Evolutionary conservation across 2,113 vertebrate species (phyloP).

Genomic region (Corythoichthys intestinalis): DNA sequence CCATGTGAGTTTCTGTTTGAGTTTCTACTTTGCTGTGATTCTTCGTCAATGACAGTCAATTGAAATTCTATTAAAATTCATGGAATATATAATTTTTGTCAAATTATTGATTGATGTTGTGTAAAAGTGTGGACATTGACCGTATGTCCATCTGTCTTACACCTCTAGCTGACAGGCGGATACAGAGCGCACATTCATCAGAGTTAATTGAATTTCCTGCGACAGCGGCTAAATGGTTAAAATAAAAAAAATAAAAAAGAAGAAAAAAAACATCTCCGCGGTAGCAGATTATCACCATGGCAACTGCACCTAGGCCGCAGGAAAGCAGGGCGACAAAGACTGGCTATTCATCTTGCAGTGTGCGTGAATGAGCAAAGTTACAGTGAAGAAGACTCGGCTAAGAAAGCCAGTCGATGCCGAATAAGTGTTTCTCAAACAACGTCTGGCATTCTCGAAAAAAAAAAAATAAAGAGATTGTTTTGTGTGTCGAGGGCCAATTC

Average conservation of each 20-base stretch:
- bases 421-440: conserved; percentile 12
- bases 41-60: no score
- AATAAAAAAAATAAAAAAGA: background rate
- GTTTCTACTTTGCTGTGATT: no score
- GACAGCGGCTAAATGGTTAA: background rate
- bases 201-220: background rate
- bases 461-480: conserved; percentile 7
- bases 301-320: conserved; percentile 27
- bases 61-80: no score
- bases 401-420: background rate
- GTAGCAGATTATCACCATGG: conserved; percentile 24
- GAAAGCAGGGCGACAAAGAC: conserved; percentile 28
- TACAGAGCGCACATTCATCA: background rate
- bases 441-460: background rate
- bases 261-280: background rate
- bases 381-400: conserved; percentile 23
- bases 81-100: no score
- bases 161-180: background rate
- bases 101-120: no score
- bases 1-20: no score
- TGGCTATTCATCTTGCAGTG: conserved; percentile 31
- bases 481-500: conserved; percentile 39
- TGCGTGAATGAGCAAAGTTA: conserved; percentile 33
- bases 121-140: background rate
- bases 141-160: background rate